These are phyloP conservation scores for Emydura subglobosa DNA, from an alignment of 2,113 vertebrate species.

Conservation along the genomic window DNA sequence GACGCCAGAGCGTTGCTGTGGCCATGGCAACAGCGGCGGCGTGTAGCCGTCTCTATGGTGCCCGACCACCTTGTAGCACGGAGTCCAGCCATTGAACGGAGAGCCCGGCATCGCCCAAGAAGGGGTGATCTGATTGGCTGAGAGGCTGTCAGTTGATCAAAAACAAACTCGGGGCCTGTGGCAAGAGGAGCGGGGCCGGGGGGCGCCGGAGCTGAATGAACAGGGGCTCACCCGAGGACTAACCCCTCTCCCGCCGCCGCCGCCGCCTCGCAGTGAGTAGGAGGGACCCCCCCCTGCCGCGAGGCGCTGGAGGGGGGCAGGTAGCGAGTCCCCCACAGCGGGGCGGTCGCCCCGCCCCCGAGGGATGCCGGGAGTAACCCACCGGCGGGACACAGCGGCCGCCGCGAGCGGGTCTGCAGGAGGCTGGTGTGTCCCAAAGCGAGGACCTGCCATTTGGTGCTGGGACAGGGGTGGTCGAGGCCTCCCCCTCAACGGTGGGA, in stretches of 20 bases:
- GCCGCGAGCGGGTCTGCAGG: background rate
- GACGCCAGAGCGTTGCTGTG: background rate
- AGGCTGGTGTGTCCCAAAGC: background rate
- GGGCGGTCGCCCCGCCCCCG: no score
- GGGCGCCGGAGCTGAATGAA: background rate
- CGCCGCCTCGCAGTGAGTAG: background rate
- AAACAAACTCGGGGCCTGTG: background rate
- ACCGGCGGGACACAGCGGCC: rapidly evolving
- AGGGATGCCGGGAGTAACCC: background rate
- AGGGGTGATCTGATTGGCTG: constrained; percentile 40
- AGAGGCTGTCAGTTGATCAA: background rate
- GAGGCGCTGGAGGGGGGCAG: background rate
- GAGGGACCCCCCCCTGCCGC: background rate
- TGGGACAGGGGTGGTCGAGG: background rate
- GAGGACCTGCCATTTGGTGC: background rate
- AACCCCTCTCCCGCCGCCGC: no score
- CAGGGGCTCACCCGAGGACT: background rate
- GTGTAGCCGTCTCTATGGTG: background rate
- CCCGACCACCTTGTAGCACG: rapidly evolving
- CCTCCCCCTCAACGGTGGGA: background rate
- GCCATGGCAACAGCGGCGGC: constrained; percentile 13
- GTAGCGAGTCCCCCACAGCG: no score
- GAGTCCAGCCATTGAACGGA: constrained; percentile 29
- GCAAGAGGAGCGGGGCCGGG: background rate
- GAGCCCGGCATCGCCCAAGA: rapidly evolving